phyloP scores from a whole-genome alignment of 1,140 invertebrate genomes.

The Contarinia nasturtii region DNA sequence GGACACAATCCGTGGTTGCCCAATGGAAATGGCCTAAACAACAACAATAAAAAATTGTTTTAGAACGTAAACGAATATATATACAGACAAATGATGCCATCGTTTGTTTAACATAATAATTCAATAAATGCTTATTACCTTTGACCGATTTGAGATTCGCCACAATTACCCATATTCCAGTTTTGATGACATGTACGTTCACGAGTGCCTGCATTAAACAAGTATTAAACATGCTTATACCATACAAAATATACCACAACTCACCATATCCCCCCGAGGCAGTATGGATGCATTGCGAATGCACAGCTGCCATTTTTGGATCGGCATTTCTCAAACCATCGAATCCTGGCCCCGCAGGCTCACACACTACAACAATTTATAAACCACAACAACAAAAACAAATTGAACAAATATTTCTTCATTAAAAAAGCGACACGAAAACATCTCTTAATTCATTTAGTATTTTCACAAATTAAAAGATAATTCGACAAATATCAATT shows the following conservation, averaged over 20 bases:
- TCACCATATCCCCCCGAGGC: conserved; percentile 9
- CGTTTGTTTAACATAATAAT: not conserved
- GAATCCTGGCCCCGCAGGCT: conserved; percentile 22
- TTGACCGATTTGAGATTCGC: conserved; percentile 15
- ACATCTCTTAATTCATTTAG: no score
- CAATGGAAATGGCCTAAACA: conserved; percentile 2
- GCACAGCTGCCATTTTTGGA: conserved; percentile 14
- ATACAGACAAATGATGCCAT: not conserved
- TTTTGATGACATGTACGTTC: conserved; percentile 18
- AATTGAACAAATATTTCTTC: no score
- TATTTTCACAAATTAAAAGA: no score
- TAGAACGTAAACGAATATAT: no score
- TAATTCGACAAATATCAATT: no score
- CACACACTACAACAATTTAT: conserved; percentile 18
- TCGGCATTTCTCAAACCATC: conserved; percentile 11
- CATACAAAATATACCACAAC: no score
- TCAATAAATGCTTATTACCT: conserved; percentile 1
- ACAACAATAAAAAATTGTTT: no score
- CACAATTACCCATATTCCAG: conserved; percentile 18
- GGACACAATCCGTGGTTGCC: conserved; percentile 20
- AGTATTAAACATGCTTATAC: no score
- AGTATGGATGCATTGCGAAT: conserved; percentile 20
- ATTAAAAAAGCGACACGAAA: not conserved
- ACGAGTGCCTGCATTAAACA: conserved; percentile 19
- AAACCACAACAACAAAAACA: not conserved